Conservation (phyloP, 2,113 vertebrate species). For the Tangachromis dhanisi region DNA sequence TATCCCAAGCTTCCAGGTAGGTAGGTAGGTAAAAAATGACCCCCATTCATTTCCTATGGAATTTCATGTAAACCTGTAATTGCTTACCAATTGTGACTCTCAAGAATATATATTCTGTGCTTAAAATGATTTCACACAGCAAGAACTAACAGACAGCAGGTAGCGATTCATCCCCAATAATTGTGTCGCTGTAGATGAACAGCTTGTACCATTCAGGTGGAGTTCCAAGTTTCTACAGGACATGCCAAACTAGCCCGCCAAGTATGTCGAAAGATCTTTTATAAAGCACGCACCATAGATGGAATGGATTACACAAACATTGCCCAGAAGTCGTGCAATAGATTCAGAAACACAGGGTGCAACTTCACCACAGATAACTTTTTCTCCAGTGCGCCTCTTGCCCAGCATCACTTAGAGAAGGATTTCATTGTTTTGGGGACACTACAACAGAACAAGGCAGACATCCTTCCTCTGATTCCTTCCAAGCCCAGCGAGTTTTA, state of each 20-base stretch:
- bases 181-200: background rate
- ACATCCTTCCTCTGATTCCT: background rate
- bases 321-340: background rate
- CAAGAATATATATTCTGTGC: background rate
- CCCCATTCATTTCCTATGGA: background rate
- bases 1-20: background rate
- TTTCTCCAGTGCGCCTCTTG: background rate
- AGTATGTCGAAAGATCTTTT: background rate
- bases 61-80: background rate
- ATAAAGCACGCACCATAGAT: background rate
- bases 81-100: background rate
- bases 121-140: background rate
- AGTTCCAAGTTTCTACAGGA: background rate
- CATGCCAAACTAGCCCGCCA: background rate
- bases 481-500: background rate
- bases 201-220: background rate
- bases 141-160: background rate
- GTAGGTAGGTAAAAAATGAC: background rate
- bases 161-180: background rate
- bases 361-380: background rate
- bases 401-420: background rate
- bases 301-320: background rate
- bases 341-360: background rate
- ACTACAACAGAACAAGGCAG: background rate
- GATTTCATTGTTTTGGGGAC: background rate